Evolutionary conservation across 2,113 vertebrate genomes (phyloP), one percentile per base, ranked within the genome.

Genomic region (Burhinus bistriatus): DNA sequence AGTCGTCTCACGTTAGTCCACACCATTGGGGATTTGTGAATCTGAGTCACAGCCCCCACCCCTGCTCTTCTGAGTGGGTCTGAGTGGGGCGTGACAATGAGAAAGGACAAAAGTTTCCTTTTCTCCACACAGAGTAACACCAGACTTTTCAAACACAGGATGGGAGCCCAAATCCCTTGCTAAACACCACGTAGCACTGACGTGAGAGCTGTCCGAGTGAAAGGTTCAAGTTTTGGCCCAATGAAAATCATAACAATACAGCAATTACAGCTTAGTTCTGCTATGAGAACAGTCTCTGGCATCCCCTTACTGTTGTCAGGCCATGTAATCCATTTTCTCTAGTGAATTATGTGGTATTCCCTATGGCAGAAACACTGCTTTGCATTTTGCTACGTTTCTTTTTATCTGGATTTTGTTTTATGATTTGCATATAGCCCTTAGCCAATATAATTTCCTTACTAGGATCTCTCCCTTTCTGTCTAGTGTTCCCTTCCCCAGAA

Each of bases 301-400:
- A 85, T 95, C 59, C 70, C 70, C 81, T 91, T 78, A 44, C 85
- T 87, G 47, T 96, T 95, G 94, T 96, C 80, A 94, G 87, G 82
- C 85, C 88, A 83, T 96, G 93, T 96, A 96, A 97, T 97, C 95
- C 91, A 95, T 97, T 97, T 95, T 96, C 95, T 92, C 73, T 79
- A 89, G 95, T 85, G 94, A 96, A 97, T 97, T 96, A 96, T 72
- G 52, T 95, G 94, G 83, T 86, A 75, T 90, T 96, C 94, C 91
- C 95, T 92, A 34, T 92, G 89, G 95, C 91, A 94, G 96, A 72
- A 94, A 91, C 45, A 91, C 75, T 89, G 64, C 45, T 95, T 96
- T 95, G 91, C 91, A 95, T 96, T 93, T 96, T 93, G 69, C 68
- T 93, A 51, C 61, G 49, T 95, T 96, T 91, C 93, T 94, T 97